Base-by-base conservation (phyloP, 2,888 invertebrate species). In the Drosophila diplacantha region DNA sequence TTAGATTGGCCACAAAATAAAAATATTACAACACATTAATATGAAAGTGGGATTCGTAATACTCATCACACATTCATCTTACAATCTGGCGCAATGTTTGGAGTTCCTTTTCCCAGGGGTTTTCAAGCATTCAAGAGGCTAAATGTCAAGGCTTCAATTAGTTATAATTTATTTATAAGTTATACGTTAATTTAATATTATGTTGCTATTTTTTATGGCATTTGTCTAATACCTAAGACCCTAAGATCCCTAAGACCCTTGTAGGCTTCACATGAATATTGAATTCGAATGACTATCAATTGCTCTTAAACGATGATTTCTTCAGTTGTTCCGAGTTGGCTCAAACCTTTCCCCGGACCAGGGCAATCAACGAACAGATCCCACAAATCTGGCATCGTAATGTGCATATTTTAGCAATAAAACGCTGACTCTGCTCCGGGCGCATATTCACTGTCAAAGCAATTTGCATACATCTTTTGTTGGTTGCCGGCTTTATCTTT, bases 381-480 rank as follows among this genome's bases (percentile, higher is more conserved):
- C 47, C 44, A 49, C 69, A 52, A 60, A 52, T 69, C 62, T 69
- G 34, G 26, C 34, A 38, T 14, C 9, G 44, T 60, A 66, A 70
- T 81, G 81, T 75, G 73, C 78, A 77, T 81, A 77, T 75, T 62
- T 80, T 65, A 72, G 57, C 60, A 67, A 81, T 80, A 75, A 70
- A 61, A 38, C 35, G 61, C 61, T 65, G 62, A 60, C 68, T 69
- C 47, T 60, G 64, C 68, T 41, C 51, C 46, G 54, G 61, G 58
- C 60, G 43, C 63, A 55, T 52, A 64, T 64, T 54, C 79, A 69
- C 71, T 69, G 75, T 62, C 81, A 81, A 54, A 63, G 67, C 73
- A 66, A 83, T 78, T 83, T 81, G 66, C 81, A 78, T 82, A 38
- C n/a, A 55, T 62, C 41, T 55, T 39, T 51, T 46, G 56, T 35